phyloP scores from a whole-genome alignment of 2,888 invertebrate species.

The Nesidiocoris tenuis region DNA sequence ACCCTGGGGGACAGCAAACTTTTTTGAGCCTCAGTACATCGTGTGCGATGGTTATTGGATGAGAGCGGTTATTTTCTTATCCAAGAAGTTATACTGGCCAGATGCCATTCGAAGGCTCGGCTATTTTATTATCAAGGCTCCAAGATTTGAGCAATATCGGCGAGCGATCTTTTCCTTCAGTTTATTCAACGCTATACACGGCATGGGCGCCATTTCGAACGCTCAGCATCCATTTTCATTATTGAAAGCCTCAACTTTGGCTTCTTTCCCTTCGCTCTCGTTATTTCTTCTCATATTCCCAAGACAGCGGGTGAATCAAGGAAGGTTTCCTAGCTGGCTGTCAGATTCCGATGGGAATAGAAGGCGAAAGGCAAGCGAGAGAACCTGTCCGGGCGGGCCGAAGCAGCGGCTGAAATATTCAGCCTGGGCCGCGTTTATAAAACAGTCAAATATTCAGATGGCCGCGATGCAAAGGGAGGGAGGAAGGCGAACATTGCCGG shows the following conservation, averaged over 20 bases:
- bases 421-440: slow-evolving; percentile 40
- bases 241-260: background rate
- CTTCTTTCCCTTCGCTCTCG: background rate
- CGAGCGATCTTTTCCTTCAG: too few species aligned
- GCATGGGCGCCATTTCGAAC: too few species aligned
- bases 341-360: slow-evolving; percentile 22
- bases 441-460: slow-evolving; percentile 42
- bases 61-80: too few species aligned
- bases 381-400: slow-evolving; percentile 8
- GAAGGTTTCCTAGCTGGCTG: slow-evolving; percentile 29
- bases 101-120: too few species aligned
- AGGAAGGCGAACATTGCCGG: background rate
- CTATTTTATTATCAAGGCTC: too few species aligned
- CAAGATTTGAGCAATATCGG: too few species aligned
- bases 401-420: slow-evolving; percentile 31
- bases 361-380: slow-evolving; percentile 8
- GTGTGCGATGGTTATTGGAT: too few species aligned
- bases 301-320: slow-evolving; percentile 5
- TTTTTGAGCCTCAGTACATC: too few species aligned
- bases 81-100: too few species aligned
- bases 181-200: too few species aligned
- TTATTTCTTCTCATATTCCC: background rate
- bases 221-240: background rate
- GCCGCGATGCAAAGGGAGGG: background rate
- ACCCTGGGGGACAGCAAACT: too few species aligned